Evolutionary conservation across 2,797 vertebrate genomes (phyloP), one percentile per base, ranked within the genome.

Genomic region (Muscicapa comitata): DNA sequence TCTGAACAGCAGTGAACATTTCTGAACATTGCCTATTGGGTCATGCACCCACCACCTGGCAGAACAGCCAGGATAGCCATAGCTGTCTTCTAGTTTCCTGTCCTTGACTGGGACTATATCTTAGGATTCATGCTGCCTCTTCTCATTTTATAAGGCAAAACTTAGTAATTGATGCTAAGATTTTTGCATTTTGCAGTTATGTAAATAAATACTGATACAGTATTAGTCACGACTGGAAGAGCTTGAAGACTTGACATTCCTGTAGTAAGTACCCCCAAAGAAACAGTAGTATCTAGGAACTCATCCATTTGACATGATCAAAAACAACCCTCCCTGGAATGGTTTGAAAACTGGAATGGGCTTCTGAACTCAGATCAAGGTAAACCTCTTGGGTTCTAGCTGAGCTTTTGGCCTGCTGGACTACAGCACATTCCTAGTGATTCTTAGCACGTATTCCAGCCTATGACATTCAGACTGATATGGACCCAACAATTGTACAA

Each of bases 241-340:
- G 29, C 17, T 33, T 62, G 38, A 61, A n/a, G 24, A 37, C 8
- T 43, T 62, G 7, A 61, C 6, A 21, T 63, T 74, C 6, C 4
- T 8, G 1, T 48, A 25, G 23, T 29, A 73, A 42, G 25, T 51
- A 14, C 9, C 9, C 25, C 17, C 4, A 37, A 51, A 61, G 50
- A 77, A 40, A 42, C 17, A 28, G 10, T 28, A 38, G 6, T 14
- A 54, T 7, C 53, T 67, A 19, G 42, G 43, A 68, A 11, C 14
- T 13, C 31, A 45, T 17, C 37, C 18, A 9, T 53, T 61, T 7
- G 3, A 42, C 19, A 11, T 10, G 24, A 50, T 58, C 17, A 13
- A 47, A 75, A 62, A 12, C 1, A 1, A 6, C 16, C 2, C 10
- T 20, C 0, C 0, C 9, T 58, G 23, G 54, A 65, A 65, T 10